These are phyloP conservation scores for Porites divaricata DNA, from an alignment of 92 coral and sea anemone species.

Conservation along the genomic window DNA sequence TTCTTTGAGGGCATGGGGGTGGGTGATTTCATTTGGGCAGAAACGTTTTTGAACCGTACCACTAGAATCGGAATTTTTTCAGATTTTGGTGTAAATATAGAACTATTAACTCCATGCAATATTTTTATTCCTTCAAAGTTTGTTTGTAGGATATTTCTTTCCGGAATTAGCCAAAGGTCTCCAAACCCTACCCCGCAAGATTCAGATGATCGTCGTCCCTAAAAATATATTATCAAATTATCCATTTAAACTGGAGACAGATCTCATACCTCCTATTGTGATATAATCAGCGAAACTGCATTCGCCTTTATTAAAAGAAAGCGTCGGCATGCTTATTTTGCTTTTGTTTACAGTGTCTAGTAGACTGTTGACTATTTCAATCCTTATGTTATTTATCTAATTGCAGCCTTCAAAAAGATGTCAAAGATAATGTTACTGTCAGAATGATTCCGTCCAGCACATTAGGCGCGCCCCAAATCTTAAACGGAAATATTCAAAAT, in stretches of 20 bases:
- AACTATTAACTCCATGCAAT: no score
- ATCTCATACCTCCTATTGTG: background rate
- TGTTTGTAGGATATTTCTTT: no score
- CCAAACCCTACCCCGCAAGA: no score
- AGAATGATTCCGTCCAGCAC: background rate
- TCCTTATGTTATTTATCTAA: background rate
- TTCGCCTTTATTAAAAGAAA: background rate
- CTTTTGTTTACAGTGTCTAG: conserved; percentile 11
- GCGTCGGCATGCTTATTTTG: background rate
- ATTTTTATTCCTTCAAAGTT: no score
- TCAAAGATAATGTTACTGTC: background rate
- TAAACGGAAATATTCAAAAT: background rate
- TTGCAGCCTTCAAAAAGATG: conserved; percentile 12
- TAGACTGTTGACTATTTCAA: background rate
- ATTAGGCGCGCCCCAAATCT: background rate
- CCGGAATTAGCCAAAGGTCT: no score
- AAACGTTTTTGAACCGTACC: no score
- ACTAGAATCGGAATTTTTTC: no score
- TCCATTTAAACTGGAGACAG: background rate
- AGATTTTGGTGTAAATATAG: no score
- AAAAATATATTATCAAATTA: no score
- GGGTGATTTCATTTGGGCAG: no score
- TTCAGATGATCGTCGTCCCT: no score
- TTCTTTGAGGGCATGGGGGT: no score
- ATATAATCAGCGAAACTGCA: background rate